phyloP scores from a whole-genome alignment of 2,888 invertebrate species.

The Folsomia candida region DNA sequence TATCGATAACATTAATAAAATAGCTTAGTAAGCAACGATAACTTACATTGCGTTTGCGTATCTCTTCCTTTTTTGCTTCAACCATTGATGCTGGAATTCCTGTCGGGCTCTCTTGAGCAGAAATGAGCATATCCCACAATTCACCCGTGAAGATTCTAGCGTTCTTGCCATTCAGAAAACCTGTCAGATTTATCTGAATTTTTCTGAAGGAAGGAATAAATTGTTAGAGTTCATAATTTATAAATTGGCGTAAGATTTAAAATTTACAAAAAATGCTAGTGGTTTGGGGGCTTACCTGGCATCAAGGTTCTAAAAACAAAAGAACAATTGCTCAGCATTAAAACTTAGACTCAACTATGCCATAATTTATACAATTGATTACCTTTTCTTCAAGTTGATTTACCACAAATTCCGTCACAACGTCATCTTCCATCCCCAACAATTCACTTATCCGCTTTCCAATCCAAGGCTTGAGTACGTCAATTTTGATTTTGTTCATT shows the following conservation, averaged over 20 bases:
- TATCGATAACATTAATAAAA: too few species aligned
- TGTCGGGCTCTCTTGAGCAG: slow-evolving; percentile 90
- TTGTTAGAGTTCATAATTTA: too few species aligned
- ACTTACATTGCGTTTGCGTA: slow-evolving; percentile 78
- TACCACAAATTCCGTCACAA: slow-evolving; percentile 97
- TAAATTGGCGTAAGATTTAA: too few species aligned
- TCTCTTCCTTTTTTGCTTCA: slow-evolving; percentile 94
- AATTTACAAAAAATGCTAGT: too few species aligned
- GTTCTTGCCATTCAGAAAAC: slow-evolving; percentile 96
- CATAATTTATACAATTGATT: slow-evolving; percentile 51
- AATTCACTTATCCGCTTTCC: slow-evolving; percentile 93
- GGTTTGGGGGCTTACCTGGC: too few species aligned
- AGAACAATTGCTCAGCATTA: too few species aligned
- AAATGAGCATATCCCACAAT: slow-evolving; percentile 90
- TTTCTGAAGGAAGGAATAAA: too few species aligned
- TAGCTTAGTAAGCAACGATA: background rate
- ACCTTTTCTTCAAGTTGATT: slow-evolving; percentile 96
- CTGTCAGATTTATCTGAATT: slow-evolving; percentile 99
- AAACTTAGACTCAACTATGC: too few species aligned
- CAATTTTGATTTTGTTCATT: slow-evolving; percentile 96
- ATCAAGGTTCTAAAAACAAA: slow-evolving; percentile 68
- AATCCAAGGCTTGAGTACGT: slow-evolving; percentile 98
- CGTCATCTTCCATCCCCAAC: slow-evolving; percentile 96
- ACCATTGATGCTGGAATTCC: slow-evolving; percentile 94
- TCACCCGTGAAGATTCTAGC: slow-evolving; percentile 97